Percentiles rank a stretch among this genome's conserved stretches.
These are phyloP conservation scores for Acipenser transmontanus DNA, from an alignment of 2,797 vertebrate species.

Conservation along the genomic window DNA sequence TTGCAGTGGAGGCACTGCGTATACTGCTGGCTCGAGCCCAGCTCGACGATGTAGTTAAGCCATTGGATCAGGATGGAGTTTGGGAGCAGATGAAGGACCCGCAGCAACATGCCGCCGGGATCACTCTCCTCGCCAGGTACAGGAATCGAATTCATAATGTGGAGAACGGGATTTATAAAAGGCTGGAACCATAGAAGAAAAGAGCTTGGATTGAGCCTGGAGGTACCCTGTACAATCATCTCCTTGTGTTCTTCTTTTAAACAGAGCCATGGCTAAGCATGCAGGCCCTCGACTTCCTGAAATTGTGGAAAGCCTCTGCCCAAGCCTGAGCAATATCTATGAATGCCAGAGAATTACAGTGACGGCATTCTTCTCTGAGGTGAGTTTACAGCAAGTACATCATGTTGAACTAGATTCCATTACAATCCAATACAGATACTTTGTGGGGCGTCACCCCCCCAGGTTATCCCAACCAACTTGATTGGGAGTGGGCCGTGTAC, in stretches of 20 bases:
- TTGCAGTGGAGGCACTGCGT: slow-evolving; percentile 69
- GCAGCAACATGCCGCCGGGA: slow-evolving; percentile 64
- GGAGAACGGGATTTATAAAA: no score
- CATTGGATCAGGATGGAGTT: slow-evolving; percentile 58
- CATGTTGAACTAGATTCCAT: no score
- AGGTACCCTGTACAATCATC: no score
- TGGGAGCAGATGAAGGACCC: slow-evolving; percentile 72
- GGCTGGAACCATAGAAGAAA: no score
- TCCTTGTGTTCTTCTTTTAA: no score
- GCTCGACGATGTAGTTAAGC: slow-evolving; percentile 64
- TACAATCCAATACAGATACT: no score
- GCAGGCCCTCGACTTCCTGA: slow-evolving; percentile 76
- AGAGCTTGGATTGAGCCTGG: no score
- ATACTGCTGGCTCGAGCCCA: slow-evolving; percentile 68
- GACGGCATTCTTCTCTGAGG: slow-evolving; percentile 84
- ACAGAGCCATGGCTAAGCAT: slow-evolving; percentile 68
- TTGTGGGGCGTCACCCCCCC: no score
- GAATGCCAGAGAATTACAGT: slow-evolving; percentile 79
- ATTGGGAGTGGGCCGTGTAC: no score
- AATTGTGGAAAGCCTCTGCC: slow-evolving; percentile 70
- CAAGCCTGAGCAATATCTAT: slow-evolving; percentile 66
- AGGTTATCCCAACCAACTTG: no score
- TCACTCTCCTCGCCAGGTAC: slow-evolving; percentile 71
- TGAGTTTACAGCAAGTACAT: slow-evolving; percentile 32
- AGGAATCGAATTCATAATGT: not conserved